phyloP scores from a whole-genome alignment of 2,113 vertebrate genomes.

The Poicephalus gulielmi region DNA sequence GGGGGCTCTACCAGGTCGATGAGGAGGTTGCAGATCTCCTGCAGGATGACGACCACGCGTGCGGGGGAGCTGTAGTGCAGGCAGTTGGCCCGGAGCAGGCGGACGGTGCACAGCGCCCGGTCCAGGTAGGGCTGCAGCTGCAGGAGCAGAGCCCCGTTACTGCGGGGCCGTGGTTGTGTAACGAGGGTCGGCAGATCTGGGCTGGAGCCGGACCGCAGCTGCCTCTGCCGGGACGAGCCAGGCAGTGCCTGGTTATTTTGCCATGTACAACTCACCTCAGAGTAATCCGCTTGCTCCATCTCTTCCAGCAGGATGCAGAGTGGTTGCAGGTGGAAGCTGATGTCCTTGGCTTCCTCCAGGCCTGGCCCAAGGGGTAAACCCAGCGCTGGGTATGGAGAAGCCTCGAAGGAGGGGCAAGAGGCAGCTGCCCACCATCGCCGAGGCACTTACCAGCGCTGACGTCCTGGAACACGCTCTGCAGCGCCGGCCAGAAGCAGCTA shows the following conservation, averaged over 20 bases:
- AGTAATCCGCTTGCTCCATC: conserved; percentile 70
- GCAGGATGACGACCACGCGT: conserved; percentile 71
- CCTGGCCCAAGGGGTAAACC: conserved; percentile 39
- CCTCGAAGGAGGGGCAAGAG: fast-evolving
- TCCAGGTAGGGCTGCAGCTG: conserved; percentile 70
- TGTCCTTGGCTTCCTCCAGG: conserved; percentile 75
- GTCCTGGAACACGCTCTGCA: conserved; percentile 63
- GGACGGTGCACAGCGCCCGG: conserved; percentile 66
- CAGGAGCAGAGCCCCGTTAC: not conserved
- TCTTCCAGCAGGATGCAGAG: conserved; percentile 76
- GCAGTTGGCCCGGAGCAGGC: conserved; percentile 72
- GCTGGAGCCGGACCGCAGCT: not conserved
- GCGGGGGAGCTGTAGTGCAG: conserved; percentile 68
- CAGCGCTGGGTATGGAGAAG: not conserved
- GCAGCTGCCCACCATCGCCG: fast-evolving
- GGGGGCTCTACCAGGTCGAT: conserved; percentile 74
- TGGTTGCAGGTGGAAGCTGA: conserved; percentile 70
- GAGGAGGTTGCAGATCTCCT: conserved; percentile 82
- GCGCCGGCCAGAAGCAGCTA: conserved; percentile 74
- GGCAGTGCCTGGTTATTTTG: not conserved
- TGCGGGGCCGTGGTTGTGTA: fast-evolving
- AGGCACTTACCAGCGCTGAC: conserved; percentile 62
- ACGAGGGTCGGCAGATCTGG: fast-evolving
- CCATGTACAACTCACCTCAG: not conserved
- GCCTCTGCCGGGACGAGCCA: fast-evolving